Percentiles rank a stretch among this genome's conserved stretches.
These are phyloP conservation scores for Drosophila paulistorum DNA, from an alignment of 1,140 invertebrate genomes.

Conservation along the genomic window DNA sequence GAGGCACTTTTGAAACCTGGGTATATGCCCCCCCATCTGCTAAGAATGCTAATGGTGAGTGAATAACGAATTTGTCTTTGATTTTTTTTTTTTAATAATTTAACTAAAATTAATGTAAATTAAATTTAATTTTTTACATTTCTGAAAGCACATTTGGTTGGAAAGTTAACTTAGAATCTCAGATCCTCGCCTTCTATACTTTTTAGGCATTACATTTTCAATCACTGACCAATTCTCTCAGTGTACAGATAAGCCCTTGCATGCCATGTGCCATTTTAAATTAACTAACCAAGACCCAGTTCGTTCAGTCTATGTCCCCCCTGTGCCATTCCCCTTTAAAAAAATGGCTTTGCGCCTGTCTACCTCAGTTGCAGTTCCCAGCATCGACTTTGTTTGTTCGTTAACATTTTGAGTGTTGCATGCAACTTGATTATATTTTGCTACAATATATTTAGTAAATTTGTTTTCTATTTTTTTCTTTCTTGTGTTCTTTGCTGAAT, in stretches of 20 bases:
- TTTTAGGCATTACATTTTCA: too few relatives aligned
- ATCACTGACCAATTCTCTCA: not conserved
- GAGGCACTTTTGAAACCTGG: too few relatives aligned
- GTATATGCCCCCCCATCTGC: too few relatives aligned
- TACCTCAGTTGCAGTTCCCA: slow-evolving; percentile 13
- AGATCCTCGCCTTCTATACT: too few relatives aligned
- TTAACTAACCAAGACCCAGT: slow-evolving; percentile 60
- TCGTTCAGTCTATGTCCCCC: slow-evolving; percentile 9
- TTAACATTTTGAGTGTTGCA: slow-evolving; percentile 72
- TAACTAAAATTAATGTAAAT: too few relatives aligned
- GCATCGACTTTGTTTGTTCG: slow-evolving; percentile 74
- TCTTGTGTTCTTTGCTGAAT: slow-evolving; percentile 31
- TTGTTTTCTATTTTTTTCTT: slow-evolving; percentile 40
- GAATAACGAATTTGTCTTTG: too few relatives aligned
- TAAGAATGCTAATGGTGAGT: too few relatives aligned
- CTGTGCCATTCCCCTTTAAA: too few relatives aligned
- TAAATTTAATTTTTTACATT: too few relatives aligned
- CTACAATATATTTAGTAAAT: slow-evolving; percentile 68
- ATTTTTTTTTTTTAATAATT: too few relatives aligned
- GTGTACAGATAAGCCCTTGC: slow-evolving; percentile 39
- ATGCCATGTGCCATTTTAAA: slow-evolving; percentile 57
- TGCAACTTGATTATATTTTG: slow-evolving; percentile 49
- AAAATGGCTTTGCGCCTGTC: not conserved
- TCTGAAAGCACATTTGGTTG: too few relatives aligned
- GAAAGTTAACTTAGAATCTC: too few relatives aligned